phyloP scores from a whole-genome alignment of 2,888 invertebrate species.

The Apamea anceps region DNA sequence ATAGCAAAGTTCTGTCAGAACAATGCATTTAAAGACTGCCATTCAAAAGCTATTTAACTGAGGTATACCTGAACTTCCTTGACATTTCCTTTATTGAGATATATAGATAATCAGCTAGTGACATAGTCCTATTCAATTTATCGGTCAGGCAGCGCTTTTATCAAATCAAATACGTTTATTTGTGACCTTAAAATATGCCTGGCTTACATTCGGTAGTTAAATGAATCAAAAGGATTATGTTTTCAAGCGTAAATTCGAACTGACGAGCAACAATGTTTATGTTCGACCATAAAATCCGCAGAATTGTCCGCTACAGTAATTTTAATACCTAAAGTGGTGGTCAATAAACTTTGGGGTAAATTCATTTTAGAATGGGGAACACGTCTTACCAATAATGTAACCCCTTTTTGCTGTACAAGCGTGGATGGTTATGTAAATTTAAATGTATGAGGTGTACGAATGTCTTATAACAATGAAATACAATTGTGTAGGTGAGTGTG shows the following conservation, averaged over 20 bases:
- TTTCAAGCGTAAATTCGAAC: constrained; percentile 10
- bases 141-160: background rate
- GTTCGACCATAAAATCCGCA: constrained; percentile 18
- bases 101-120: background rate
- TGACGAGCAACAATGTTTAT: constrained; percentile 9
- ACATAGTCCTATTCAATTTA: background rate
- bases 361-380: constrained; percentile 32
- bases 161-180: background rate
- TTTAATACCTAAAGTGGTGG: constrained; percentile 40
- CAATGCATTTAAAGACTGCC: background rate
- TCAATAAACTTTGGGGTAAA: constrained; percentile 36
- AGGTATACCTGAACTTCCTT: background rate
- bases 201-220: constrained; percentile 5
- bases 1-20: too few relatives aligned
- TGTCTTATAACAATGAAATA: background rate
- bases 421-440: background rate
- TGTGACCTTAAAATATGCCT: background rate
- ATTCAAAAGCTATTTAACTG: background rate
- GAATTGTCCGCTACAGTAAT: constrained; percentile 36
- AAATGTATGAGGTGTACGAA: background rate
- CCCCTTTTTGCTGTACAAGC: constrained; percentile 13
- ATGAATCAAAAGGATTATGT: constrained; percentile 10
- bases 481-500: background rate
- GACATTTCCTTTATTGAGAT: background rate
- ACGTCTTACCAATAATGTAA: constrained; percentile 42